phyloP scores from a whole-genome alignment of 2,797 vertebrate species.

The Esox lucius region DNA sequence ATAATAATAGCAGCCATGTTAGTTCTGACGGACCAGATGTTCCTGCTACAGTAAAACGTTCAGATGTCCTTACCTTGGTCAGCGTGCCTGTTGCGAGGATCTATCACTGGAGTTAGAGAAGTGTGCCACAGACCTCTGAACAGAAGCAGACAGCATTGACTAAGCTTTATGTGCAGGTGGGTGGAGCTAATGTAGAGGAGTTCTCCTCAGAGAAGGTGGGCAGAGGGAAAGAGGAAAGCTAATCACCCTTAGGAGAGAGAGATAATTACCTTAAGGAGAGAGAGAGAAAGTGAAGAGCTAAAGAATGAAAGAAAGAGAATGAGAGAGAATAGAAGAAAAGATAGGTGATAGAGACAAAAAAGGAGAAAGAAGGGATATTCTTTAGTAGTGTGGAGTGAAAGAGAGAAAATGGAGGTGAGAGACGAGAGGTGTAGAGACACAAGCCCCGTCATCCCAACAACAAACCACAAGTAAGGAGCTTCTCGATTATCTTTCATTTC shows the following conservation, averaged over 20 bases:
- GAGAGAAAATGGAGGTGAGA: conserved; percentile 30
- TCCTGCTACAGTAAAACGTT: conserved; percentile 7
- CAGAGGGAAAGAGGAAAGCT: conserved; percentile 24
- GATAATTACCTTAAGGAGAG: background rate
- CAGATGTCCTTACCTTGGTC: conserved; percentile 79
- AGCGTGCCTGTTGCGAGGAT: conserved; percentile 58
- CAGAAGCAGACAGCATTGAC: conserved; percentile 79
- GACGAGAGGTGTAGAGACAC: background rate
- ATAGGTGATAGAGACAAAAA: background rate
- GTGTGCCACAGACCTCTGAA: conserved; percentile 78
- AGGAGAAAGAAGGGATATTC: background rate
- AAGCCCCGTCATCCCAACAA: background rate
- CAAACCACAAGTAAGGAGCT: conserved; percentile 27
- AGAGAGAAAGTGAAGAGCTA: background rate
- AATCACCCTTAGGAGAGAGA: background rate
- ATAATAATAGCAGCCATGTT: background rate
- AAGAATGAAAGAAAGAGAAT: conserved; percentile 9
- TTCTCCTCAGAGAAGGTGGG: conserved; percentile 78
- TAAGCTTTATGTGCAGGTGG: conserved; percentile 69
- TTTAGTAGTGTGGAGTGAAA: background rate
- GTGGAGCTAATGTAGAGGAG: conserved; percentile 67
- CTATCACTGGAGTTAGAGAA: conserved; percentile 72
- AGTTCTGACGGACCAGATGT: background rate
- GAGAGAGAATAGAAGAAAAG: conserved; percentile 7
- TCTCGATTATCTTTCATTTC: conserved; percentile 60